Evolutionary conservation across 1,140 invertebrate species (phyloP).

Genomic region (Polypedilum pembai): DNA sequence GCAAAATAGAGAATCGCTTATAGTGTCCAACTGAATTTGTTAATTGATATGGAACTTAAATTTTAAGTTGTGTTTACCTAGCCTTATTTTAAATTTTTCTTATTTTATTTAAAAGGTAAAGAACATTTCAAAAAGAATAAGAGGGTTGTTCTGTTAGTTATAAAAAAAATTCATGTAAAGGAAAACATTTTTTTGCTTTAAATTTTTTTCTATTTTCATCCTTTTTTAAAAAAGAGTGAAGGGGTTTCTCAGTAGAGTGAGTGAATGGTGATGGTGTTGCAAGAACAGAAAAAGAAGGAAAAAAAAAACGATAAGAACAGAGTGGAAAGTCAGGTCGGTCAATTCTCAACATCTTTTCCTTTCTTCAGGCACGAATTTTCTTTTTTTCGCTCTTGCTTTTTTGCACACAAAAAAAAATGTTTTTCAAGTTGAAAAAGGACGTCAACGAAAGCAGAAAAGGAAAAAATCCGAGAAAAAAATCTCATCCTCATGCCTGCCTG

Average conservation of each 20-base stretch:
- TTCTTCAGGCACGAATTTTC: conserved; percentile 4
- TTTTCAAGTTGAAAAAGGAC: conserved; percentile 13
- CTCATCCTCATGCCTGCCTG: conserved; percentile 11
- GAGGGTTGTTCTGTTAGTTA: too few species aligned
- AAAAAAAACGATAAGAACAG: not conserved
- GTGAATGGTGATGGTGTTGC: not conserved
- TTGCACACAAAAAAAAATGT: conserved; percentile 2
- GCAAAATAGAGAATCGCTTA: too few species aligned
- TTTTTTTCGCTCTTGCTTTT: too few species aligned
- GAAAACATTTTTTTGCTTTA: not conserved
- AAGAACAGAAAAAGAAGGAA: not conserved
- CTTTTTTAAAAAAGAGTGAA: not conserved
- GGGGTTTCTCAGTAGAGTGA: not conserved
- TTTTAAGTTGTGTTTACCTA: too few species aligned
- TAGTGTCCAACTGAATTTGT: too few species aligned
- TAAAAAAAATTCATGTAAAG: not conserved
- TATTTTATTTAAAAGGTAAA: too few species aligned
- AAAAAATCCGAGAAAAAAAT: conserved; percentile 24
- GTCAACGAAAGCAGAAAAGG: conserved; percentile 10
- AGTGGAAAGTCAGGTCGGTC: conserved; percentile 24
- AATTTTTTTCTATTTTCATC: not conserved
- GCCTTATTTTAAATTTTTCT: too few species aligned
- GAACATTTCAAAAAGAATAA: too few species aligned
- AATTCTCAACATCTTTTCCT: conserved; percentile 18
- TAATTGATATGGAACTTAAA: too few species aligned